phyloP scores from a whole-genome alignment of 2,888 invertebrate species.

The Mythimna vitellina region DNA sequence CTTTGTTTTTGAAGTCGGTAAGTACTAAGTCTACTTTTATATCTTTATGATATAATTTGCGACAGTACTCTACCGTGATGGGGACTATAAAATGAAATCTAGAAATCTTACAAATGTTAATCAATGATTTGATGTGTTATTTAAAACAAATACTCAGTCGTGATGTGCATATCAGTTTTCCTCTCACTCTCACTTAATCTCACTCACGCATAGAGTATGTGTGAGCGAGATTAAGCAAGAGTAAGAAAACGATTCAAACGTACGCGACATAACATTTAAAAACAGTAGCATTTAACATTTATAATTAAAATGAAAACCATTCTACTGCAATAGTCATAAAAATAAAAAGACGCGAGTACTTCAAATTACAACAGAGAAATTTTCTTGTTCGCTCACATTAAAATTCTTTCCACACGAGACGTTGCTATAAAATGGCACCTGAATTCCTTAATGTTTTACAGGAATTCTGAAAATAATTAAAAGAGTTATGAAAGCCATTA shows the following conservation, averaged over 20 bases:
- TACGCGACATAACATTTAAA: not conserved
- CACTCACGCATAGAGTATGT: too few relatives aligned
- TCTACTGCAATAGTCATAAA: conserved; percentile 39
- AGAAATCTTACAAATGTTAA: too few relatives aligned
- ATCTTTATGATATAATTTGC: too few relatives aligned
- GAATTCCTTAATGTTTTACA: conserved; percentile 55
- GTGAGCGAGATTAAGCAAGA: not conserved
- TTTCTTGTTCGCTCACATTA: conserved; percentile 55
- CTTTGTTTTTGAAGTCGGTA: too few relatives aligned
- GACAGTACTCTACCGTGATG: too few relatives aligned
- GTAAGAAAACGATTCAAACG: not conserved
- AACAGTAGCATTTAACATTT: conserved; percentile 29
- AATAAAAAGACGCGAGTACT: conserved; percentile 40
- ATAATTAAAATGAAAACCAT: conserved; percentile 41
- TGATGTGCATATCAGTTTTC: not conserved
- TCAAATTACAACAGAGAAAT: conserved; percentile 52
- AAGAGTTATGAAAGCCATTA: conserved; percentile 68
- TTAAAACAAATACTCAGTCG: not conserved
- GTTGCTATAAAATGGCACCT: conserved; percentile 40
- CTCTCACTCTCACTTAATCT: too few relatives aligned
- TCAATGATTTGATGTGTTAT: too few relatives aligned
- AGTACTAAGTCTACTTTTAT: too few relatives aligned
- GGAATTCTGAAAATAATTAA: conserved; percentile 68
- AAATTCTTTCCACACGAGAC: conserved; percentile 60
- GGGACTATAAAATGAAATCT: too few relatives aligned